Base-by-base conservation (phyloP, 1,140 invertebrate genomes). In the Drosophila parabipectinata region DNA sequence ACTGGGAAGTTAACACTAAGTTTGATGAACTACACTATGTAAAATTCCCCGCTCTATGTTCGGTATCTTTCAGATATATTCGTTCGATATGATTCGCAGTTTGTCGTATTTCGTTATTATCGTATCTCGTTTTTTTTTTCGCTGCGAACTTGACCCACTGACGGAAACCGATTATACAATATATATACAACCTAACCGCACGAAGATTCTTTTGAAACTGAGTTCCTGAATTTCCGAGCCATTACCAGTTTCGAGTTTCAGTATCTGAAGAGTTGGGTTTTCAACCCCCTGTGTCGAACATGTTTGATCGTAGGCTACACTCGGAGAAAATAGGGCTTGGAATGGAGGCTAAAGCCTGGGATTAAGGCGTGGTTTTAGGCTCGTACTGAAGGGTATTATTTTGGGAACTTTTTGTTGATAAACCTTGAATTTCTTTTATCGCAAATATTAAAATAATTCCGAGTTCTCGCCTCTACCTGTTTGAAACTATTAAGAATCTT, bases 151-250 rank as follows among this genome's bases (percentile, higher is more conserved):
- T 72, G 45, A 63, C 48, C 67, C 67, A 71, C 51, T 50, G 24
- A 73, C 32, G 26, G 52, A 73, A 67, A 54, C 66, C 55, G 64
- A 59, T 51, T 57, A 32, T 77, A 83, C 71, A 83, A 32, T 77
- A 83, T 73, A 83, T 77, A 34, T 79, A 79, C 83, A 88, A 89
- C 83, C 83, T 73, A 73, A 68, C 79, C 41, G 68, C 66, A 60
- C 79, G 51, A 79, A 59, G 66, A 50, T 41, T 79, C 53, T 63
- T 39, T 81, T 75, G 18, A 58, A 79, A 87, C 83, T 88, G 64
- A 15, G 39, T n/a, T 44, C 12, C 34, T 37, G 34, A n/a, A 69
- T 56, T 69, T 66, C 64, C 53, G 48, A 28, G 64, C 64, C 62
- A 21, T 30, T 58, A 59, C 18, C n/a, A 6, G 39, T 41, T 44